Evolutionary conservation across 1,140 invertebrate genomes (phyloP).

Genomic region (Rhysida immarginata): DNA sequence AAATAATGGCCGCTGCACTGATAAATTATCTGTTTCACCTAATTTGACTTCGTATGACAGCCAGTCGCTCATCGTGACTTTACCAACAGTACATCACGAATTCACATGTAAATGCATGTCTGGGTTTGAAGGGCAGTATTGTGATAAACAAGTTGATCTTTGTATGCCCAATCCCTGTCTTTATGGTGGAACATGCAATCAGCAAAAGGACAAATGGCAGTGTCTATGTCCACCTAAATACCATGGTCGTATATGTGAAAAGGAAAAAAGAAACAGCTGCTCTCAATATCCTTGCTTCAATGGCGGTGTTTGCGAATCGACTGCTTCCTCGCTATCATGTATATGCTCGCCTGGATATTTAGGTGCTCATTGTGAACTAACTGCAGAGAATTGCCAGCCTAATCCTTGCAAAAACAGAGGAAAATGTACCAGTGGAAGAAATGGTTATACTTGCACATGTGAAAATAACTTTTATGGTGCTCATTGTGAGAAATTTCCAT

Average conservation of each 20-base stretch:
- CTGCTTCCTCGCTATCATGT: slow-evolving; percentile 72
- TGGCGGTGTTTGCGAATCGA: slow-evolving; percentile 73
- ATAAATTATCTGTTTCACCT: slow-evolving; percentile 49
- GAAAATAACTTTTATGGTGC: slow-evolving; percentile 66
- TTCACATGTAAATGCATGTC: slow-evolving; percentile 61
- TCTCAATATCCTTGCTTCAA: slow-evolving; percentile 69
- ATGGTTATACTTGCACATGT: slow-evolving; percentile 72
- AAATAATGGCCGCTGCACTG: slow-evolving; percentile 42
- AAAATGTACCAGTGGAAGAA: slow-evolving; percentile 53
- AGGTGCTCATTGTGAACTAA: slow-evolving; percentile 66
- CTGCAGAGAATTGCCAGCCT: slow-evolving; percentile 68
- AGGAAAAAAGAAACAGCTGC: slow-evolving; percentile 64
- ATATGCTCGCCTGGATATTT: slow-evolving; percentile 73
- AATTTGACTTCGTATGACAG: slow-evolving; percentile 44
- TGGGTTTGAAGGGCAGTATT: slow-evolving; percentile 57
- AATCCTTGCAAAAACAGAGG: slow-evolving; percentile 78
- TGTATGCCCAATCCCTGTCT: slow-evolving; percentile 81
- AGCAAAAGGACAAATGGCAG: slow-evolving; percentile 62
- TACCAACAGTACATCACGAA: slow-evolving; percentile 56
- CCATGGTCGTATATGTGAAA: slow-evolving; percentile 68
- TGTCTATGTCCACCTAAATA: slow-evolving; percentile 59
- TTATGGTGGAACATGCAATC: slow-evolving; percentile 58
- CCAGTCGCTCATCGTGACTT: slow-evolving; percentile 57
- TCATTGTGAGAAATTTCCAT: slow-evolving; percentile 76
- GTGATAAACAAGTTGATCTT: slow-evolving; percentile 70